phyloP scores from a whole-genome alignment of 30 jellyfish, hydroid and myxozoan species.

The Pseudorhiza aurosa region DNA sequence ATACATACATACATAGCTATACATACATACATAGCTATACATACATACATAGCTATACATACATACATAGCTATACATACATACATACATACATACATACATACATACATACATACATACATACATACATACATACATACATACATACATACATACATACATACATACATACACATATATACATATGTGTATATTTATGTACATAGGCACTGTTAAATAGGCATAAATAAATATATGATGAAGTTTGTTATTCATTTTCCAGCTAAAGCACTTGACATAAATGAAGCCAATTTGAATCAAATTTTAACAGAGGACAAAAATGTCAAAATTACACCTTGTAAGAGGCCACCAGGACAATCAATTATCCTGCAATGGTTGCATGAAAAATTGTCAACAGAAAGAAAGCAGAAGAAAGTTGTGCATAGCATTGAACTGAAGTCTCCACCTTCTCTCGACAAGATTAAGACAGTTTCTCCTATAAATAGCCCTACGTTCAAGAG shows the following conservation, averaged over 20 bases:
- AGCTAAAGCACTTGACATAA: conserved; percentile 16
- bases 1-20: no score
- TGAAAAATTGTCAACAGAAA: not conserved
- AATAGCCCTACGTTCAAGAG: conserved; percentile 1
- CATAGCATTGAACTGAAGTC: not conserved
- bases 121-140: no score
- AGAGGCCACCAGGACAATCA: conserved; percentile 70
- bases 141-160: no score
- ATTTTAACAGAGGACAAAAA: conserved; percentile 27
- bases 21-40: no score
- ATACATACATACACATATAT: no score
- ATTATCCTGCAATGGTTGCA: conserved; percentile 41
- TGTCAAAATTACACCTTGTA: conserved; percentile 66
- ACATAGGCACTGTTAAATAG: no score
- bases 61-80: no score
- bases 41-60: no score
- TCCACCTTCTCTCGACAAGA: not conserved
- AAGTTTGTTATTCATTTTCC: not conserved
- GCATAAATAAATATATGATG: not conserved
- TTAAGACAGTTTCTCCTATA: not conserved
- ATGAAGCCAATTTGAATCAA: conserved; percentile 21
- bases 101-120: no score
- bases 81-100: no score
- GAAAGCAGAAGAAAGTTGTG: not conserved
- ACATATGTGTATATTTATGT: no score